Base-by-base conservation (phyloP, 2,888 invertebrate genomes). In the Drosophila subsilvestris region DNA sequence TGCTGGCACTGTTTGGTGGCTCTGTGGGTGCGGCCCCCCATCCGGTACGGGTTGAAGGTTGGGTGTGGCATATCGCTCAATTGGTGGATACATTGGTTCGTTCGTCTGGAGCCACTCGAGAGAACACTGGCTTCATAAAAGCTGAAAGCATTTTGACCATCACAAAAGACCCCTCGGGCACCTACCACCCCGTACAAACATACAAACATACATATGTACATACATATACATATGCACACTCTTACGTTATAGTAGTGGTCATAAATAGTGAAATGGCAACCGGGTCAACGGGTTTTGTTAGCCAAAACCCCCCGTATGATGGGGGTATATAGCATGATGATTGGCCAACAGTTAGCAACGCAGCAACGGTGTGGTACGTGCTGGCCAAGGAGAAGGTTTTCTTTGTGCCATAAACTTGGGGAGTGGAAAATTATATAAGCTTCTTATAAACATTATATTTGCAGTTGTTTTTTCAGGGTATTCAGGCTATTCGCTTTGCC, bases 51-150 rank as follows among this genome's bases (percentile, higher is more conserved):
- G 6, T 6, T 37, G 37, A 14, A 14, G 37, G 14, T 6, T 63
- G 59, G 59, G 68, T 57, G 51, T 53, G 73, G 63, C 54, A 65
- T 73, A 76, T 81, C 68, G 68, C 68, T 65, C 75, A 81, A 76
- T 68, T 81, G 68, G 65, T 65, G 58, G 65, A 73, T 14, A 37
- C 47, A 73, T 73, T 66, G 68, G 69, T 63, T 76, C 68, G 73
- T 63, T 74, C 61, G 54, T 59, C 54, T 57, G 68, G 54, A 50
- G 54, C 75, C 74, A 74, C 66, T 74, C 74, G 45, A 53, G 56
- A 55, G 74, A 57, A 44, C 59, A 45, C 53, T 71, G 48, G 53
- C 68, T 60, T 60, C 48, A 68, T 53, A 53, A 63, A 51, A 55
- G 59, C 67, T 59, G 74, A 66, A 66, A 73, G 60, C 48, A 60